These are phyloP conservation scores for Papilio machaon DNA, from an alignment of 1,140 invertebrate species.

Conservation along the genomic window DNA sequence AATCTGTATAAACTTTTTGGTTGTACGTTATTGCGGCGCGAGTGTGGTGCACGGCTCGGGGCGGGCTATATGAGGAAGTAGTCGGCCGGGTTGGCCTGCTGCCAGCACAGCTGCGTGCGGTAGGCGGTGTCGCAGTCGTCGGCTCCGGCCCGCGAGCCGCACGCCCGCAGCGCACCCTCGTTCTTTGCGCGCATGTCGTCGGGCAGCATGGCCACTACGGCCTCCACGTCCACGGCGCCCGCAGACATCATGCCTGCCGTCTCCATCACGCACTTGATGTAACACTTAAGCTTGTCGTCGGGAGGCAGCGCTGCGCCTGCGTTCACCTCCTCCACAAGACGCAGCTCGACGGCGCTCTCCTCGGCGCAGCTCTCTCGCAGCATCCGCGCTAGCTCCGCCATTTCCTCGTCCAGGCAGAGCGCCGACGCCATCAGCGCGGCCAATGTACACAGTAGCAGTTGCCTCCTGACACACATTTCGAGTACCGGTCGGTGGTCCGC, in stretches of 20 bases:
- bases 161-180: constrained; percentile 53
- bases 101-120: constrained; percentile 73
- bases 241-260: constrained; percentile 72
- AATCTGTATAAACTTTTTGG: not conserved
- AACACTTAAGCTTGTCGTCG: constrained; percentile 69
- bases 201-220: constrained; percentile 64
- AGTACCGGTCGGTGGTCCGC: not conserved
- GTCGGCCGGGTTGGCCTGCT: constrained; percentile 62
- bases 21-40: not conserved
- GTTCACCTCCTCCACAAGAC: constrained; percentile 61
- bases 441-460: constrained; percentile 34
- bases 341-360: constrained; percentile 62
- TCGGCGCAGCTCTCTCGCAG: constrained; percentile 65
- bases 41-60: not conserved
- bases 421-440: constrained; percentile 37
- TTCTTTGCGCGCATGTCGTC: constrained; percentile 58
- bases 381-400: constrained; percentile 70
- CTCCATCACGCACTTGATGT: constrained; percentile 76
- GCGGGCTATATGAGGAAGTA: constrained; percentile 68
- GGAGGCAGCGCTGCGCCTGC: constrained; percentile 58
- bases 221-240: constrained; percentile 68
- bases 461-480: constrained; percentile 42
- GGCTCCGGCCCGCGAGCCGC: constrained; percentile 63
- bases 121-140: constrained; percentile 75
- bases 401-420: constrained; percentile 61